These are phyloP conservation scores for Saxicola maurus DNA, from an alignment of 2,797 vertebrate genomes.

Conservation along the genomic window DNA sequence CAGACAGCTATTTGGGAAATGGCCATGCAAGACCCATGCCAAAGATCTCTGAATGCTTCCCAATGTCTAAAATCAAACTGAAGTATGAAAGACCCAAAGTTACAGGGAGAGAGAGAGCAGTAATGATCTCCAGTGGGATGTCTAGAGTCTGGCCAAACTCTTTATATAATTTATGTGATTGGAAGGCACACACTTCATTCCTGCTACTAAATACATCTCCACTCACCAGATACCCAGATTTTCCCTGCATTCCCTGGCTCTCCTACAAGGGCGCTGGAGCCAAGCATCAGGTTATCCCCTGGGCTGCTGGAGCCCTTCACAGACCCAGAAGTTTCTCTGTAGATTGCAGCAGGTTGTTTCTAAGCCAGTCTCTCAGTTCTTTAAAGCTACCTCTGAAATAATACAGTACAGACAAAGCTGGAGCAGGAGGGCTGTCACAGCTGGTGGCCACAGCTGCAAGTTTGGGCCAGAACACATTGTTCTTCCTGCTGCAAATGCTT, in stretches of 20 bases:
- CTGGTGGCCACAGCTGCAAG: conserved; percentile 32
- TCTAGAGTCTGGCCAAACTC: neutral
- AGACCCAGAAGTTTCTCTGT: neutral
- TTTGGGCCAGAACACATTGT: conserved; percentile 23
- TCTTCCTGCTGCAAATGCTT: conserved; percentile 21
- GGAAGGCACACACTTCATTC: neutral
- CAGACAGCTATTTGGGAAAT: neutral
- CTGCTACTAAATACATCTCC: neutral
- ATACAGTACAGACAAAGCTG: neutral
- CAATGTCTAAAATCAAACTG: neutral
- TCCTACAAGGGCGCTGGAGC: neutral
- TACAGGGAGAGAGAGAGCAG: neutral
- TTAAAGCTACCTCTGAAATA: neutral
- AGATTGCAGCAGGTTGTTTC: neutral
- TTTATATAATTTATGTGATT: neutral
- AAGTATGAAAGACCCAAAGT: neutral
- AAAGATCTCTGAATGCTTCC: neutral
- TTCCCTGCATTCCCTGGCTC: neutral
- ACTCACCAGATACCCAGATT: neutral
- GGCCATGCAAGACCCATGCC: neutral
- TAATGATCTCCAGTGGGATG: neutral
- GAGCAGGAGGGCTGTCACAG: neutral
- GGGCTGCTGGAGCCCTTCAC: neutral
- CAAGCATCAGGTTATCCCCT: neutral
- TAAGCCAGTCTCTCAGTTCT: neutral